A percentile compares a stretch with the other conserved stretches of the same genome.
Evolutionary conservation across 23 tunicate species (phyloP).

Genomic region (Styela plicata): DNA sequence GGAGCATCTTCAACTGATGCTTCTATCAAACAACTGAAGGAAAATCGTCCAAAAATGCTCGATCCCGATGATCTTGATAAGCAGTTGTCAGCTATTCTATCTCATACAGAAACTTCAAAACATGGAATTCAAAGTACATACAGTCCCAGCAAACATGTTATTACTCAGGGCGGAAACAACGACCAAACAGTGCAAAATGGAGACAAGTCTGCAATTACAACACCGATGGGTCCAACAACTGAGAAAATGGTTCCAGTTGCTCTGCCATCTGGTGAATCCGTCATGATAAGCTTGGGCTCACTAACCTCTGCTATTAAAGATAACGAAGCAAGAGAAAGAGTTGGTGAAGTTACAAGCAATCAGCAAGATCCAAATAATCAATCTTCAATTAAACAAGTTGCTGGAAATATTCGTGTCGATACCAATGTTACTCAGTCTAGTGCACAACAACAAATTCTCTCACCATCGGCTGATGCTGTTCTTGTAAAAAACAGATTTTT

Average conservation of each 20-base stretch:
- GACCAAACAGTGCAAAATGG: slow-evolving; percentile 3
- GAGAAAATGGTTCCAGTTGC: slow-evolving; percentile 31
- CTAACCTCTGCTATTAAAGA: slow-evolving; percentile 15
- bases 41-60: slow-evolving; percentile 19
- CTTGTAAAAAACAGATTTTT: slow-evolving; percentile 8
- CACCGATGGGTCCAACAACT: not conserved
- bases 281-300: slow-evolving; percentile 22
- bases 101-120: slow-evolving; percentile 46
- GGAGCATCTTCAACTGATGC: not conserved
- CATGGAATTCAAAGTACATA: slow-evolving; percentile 3
- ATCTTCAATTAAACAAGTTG: not conserved
- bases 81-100: slow-evolving; percentile 68
- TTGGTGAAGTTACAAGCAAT: not conserved
- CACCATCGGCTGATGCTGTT: slow-evolving; percentile 2
- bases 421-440: not conserved
- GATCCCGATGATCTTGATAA: slow-evolving; percentile 68
- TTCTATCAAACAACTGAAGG: not conserved
- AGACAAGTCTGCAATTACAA: not conserved
- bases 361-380: not conserved
- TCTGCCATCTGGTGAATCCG: slow-evolving; percentile 23
- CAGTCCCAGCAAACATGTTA: slow-evolving; percentile 21
- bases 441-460: not conserved
- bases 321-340: slow-evolving; percentile 8
- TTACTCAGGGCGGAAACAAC: not conserved
- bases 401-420: too few relatives aligned